Evolutionary conservation across 2,113 vertebrate genomes (phyloP), one percentile per base, ranked within the genome.

Genomic region (Oncorhynchus gorbuscha): DNA sequence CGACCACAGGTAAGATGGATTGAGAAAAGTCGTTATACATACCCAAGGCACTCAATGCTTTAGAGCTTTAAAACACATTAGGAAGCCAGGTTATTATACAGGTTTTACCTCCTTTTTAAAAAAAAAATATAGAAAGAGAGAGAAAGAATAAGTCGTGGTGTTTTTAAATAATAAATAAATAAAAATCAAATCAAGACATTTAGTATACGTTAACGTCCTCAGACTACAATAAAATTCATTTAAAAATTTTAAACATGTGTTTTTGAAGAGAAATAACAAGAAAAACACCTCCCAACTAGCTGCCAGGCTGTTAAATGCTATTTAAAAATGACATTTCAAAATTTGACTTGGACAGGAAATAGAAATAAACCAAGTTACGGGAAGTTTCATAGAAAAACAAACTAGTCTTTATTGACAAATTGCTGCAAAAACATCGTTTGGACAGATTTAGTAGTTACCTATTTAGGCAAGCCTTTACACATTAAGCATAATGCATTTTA

Each of bases 331-430:
- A 79, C 86, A 45, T 45, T 45, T 45, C 39, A 45, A 45, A 45
- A 45, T 45, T 11, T 45, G 2, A 12, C 39, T 45, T 12, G 39
- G 9, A 45, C 39, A 45, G 39, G 39, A 45, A 45, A 95, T 28
- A 95, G 95, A 98, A 97, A 97, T 96, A 96, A 97, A 95, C 95
- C 96, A 98, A 94, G 95, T 98, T 97, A 95, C 4, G 16, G 12
- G 12, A 45, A 91, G 94, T 95, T 92, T 96, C 96, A 96, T 97
- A 95, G 89, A 69, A 97, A 98, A 99, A 98, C 96, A 96, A 95
- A 96, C 96, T 97, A 95, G 95, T 96, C 96, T 98, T 97, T 99
- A 98, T 98, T 98, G 96, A 98, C 96, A 98, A 94, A 96, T 93
- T 94, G 95, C 93, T 96, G 96, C 28, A 28, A 95, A 96, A 97